phyloP scores from a whole-genome alignment of 2,797 vertebrate species.

The Dendrocincla fuliginosa region DNA sequence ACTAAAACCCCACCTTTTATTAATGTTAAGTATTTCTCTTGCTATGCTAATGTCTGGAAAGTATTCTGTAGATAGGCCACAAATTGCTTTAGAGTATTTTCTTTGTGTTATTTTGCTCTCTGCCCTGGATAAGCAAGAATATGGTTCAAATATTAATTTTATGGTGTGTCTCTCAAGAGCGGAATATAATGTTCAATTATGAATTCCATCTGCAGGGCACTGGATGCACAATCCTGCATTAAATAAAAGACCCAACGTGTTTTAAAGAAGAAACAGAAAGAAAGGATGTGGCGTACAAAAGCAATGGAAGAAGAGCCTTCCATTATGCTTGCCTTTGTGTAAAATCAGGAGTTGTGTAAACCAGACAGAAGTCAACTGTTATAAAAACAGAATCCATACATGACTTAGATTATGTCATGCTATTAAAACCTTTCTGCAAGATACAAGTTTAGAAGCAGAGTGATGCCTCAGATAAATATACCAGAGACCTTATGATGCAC shows the following conservation, averaged over 20 bases:
- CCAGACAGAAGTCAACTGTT: slow-evolving; percentile 26
- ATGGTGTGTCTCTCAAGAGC: slow-evolving; percentile 52
- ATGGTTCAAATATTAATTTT: slow-evolving; percentile 68
- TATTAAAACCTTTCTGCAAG: slow-evolving; percentile 8
- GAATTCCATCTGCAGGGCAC: slow-evolving; percentile 58
- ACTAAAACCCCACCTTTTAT: background rate
- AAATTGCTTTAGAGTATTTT: slow-evolving; percentile 55
- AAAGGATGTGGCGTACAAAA: slow-evolving; percentile 44
- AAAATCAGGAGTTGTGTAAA: slow-evolving; percentile 8
- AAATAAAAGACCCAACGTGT: background rate
- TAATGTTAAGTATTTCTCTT: slow-evolving; percentile 15
- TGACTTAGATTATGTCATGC: slow-evolving; percentile 11
- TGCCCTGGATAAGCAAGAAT: slow-evolving; percentile 43
- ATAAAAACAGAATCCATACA: background rate
- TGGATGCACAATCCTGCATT: slow-evolving; percentile 28
- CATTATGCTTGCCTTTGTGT: background rate
- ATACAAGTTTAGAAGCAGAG: background rate
- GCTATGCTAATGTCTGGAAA: slow-evolving; percentile 27
- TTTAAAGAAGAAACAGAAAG: slow-evolving; percentile 53
- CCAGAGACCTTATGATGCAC: background rate
- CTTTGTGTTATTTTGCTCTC: slow-evolving; percentile 34
- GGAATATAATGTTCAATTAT: slow-evolving; percentile 56
- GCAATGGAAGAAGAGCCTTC: slow-evolving; percentile 21
- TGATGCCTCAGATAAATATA: background rate
- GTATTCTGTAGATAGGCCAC: slow-evolving; percentile 37